Base-by-base conservation (phyloP, 1,140 invertebrate species). In the Drosophila nebulosa region DNA sequence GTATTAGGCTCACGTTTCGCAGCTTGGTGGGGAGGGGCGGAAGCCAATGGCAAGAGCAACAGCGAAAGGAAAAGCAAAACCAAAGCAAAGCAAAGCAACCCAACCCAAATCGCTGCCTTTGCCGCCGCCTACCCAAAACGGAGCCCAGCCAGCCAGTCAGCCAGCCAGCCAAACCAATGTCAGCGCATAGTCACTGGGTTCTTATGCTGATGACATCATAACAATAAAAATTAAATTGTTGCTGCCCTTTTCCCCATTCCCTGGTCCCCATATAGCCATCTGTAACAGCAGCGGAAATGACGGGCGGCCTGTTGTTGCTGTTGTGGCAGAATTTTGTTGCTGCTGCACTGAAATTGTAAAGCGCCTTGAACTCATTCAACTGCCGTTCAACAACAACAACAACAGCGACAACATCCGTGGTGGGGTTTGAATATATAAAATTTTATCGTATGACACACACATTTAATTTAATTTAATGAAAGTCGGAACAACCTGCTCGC, bases 171-270 rank as follows among this genome's bases (percentile, higher is more conserved):
- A 18, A 46, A 46, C 39, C 39, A 46, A 46, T 46, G 39, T 46
- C 39, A 21, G 39, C 39, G 42, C 59, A 27, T 27, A 61, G 68
- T 14, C 32, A 27, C 24, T 58, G 24, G 21, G 60, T 74, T 74
- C 70, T 75, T 75, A 75, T 75, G 72, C 72, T 75, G 72, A 75
- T 75, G 72, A 75, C 72, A 75, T 75, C 72, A 75, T 75, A 75
- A 75, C 72, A 75, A 75, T 75, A 75, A 75, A 75, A 75, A 75
- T 75, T 75, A 75, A 75, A 75, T 75, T 75, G 72, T 75, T 75
- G 72, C 70, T 75, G 64, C 63, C 68, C 71, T 68, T 68, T 72
- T 50, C 72, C 4, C 39, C 39, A 10, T 3, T 36, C 35, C 12
- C 35, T 3, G 4, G 12, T 3, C 12, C 6, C 9, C 27, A 30